Evolutionary conservation across 2,113 vertebrate species (phyloP).

Genomic region (Sprattus sprattus): DNA sequence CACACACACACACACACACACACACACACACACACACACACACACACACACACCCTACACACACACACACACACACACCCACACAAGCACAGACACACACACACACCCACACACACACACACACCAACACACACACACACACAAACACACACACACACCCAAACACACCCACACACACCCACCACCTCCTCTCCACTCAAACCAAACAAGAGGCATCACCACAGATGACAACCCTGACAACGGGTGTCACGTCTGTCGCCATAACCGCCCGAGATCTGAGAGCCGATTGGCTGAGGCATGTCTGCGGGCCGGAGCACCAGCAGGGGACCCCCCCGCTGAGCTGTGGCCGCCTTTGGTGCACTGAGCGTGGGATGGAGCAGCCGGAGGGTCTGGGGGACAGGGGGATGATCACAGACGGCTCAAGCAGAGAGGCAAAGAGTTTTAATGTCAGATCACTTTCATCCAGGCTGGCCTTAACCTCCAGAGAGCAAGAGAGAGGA

Average conservation of each 20-base stretch:
- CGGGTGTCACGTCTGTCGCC: neutral
- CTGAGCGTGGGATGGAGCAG: neutral
- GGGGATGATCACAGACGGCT: constrained; percentile 12
- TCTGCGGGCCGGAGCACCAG: neutral
- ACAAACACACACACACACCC: neutral
- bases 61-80: no score
- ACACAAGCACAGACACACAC: no score
- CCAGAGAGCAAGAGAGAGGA: neutral
- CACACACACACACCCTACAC: neutral
- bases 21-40: neutral
- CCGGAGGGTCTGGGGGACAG: neutral
- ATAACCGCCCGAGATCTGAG: neutral
- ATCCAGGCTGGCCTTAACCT: neutral
- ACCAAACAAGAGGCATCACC: neutral
- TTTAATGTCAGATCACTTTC: constrained; percentile 31
- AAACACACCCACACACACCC: neutral
- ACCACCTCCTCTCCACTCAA: neutral
- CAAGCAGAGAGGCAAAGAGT: neutral
- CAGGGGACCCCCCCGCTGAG: neutral
- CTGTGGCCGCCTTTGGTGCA: neutral
- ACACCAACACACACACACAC: no score
- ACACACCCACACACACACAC: no score
- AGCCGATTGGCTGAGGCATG: neutral
- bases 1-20: neutral
- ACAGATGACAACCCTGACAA: neutral